phyloP scores from a whole-genome alignment of 2,888 invertebrate species.

The Ennomos erosarius region DNA sequence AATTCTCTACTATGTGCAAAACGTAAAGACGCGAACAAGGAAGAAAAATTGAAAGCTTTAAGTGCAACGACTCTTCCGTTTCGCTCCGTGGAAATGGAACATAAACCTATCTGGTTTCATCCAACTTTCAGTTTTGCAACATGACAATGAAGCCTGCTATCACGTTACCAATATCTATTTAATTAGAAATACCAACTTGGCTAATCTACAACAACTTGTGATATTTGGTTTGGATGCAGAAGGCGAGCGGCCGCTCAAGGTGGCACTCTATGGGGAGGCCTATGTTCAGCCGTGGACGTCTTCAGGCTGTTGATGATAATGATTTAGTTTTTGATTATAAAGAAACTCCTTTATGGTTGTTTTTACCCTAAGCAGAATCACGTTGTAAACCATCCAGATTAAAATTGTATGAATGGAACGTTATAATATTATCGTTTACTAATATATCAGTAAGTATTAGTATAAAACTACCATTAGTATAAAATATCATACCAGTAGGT shows the following conservation, averaged over 20 bases:
- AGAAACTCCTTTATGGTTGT: too few species aligned
- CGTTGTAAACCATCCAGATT: not conserved
- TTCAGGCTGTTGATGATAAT: too few species aligned
- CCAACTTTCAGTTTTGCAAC: slow-evolving; percentile 58
- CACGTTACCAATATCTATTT: slow-evolving; percentile 38
- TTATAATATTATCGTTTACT: slow-evolving; percentile 35
- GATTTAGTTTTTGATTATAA: not conserved
- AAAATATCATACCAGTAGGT: slow-evolving; percentile 46
- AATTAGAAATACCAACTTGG: slow-evolving; percentile 24
- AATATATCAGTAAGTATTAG: too few species aligned
- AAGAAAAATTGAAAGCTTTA: slow-evolving; percentile 61
- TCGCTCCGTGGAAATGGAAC: slow-evolving; percentile 53
- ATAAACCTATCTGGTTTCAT: slow-evolving; percentile 50
- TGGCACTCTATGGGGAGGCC: too few species aligned
- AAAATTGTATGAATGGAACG: not conserved
- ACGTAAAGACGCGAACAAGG: slow-evolving; percentile 55
- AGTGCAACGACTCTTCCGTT: slow-evolving; percentile 53
- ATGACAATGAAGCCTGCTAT: slow-evolving; percentile 53
- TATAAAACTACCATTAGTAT: too few species aligned
- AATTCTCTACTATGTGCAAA: slow-evolving; percentile 51
- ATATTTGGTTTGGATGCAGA: too few species aligned
- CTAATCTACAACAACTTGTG: slow-evolving; percentile 14
- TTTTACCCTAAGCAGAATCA: too few species aligned
- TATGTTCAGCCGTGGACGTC: too few species aligned
- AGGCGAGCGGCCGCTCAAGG: too few species aligned